Evolutionary conservation across 2,797 vertebrate genomes (phyloP).

Genomic region (Melanotaenia trifasciata): DNA sequence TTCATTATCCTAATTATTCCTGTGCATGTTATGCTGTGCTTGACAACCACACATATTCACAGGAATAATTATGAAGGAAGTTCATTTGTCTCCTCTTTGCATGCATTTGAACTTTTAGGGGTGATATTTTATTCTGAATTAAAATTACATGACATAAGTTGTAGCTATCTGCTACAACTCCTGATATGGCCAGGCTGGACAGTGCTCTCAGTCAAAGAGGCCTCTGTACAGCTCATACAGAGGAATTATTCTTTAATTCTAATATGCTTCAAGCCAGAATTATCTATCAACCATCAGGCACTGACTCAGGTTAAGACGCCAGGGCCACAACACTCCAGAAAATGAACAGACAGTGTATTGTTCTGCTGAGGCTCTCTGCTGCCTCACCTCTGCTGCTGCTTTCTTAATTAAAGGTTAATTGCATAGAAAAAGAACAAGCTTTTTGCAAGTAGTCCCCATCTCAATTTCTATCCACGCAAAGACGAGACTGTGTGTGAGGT

Average conservation of each 20-base stretch:
- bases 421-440: slow-evolving; percentile 61
- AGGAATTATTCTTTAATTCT: slow-evolving; percentile 29
- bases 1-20: background rate
- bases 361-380: slow-evolving; percentile 68
- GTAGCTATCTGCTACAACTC: background rate
- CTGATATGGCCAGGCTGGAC: background rate
- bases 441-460: slow-evolving; percentile 29
- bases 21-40: background rate
- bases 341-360: slow-evolving; percentile 80
- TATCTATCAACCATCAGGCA: slow-evolving; percentile 31
- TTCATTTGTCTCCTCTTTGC: background rate
- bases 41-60: background rate
- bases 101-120: background rate
- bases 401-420: slow-evolving; percentile 86
- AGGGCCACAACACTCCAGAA: slow-evolving; percentile 29
- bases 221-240: slow-evolving; percentile 1
- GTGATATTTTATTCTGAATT: background rate
- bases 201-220: slow-evolving; percentile 10
- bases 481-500: slow-evolving; percentile 15
- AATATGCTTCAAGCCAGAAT: slow-evolving; percentile 21
- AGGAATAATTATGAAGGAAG: background rate
- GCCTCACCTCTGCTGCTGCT: slow-evolving; percentile 61
- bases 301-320: slow-evolving; percentile 31
- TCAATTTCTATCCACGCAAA: slow-evolving; percentile 42
- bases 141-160: background rate